Evolutionary conservation across 2,888 invertebrate genomes (phyloP), one percentile per base, ranked within the genome.

Genomic region (Hyposoter didymator): DNA sequence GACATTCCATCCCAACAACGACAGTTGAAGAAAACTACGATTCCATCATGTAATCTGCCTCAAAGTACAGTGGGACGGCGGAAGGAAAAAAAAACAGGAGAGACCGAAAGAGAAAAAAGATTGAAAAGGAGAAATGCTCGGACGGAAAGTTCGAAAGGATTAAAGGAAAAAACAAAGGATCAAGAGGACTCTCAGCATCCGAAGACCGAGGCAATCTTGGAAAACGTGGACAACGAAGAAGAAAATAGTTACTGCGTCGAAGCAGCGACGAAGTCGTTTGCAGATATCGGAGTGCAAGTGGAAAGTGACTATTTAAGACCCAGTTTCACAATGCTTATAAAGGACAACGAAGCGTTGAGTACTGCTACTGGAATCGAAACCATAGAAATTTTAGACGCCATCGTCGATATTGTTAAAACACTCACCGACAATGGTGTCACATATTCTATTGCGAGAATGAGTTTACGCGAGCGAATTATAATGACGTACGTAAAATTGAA

Each of bases 31-130:
- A 74, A 28, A 8, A 74, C 43, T 59, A 28, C 62, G 12, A 62
- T 74, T 28, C 74, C 74, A 74, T 74, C 74, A 45, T 28, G 62
- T 28, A 74, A 74, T 39, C 45, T 62, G 45, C 74, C 74, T 62
- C 28, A 17, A 14, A 74, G 74, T 62, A 28, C 22, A 74, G 59
- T 73, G 8, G 62, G 43, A 14, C 45, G 59, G 22, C n/a, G n/a
- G n/a, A n/a, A 74, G 4, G 12, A n/a, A 62, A 43, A 74, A 45
- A n/a, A 43, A 43, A 43, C 74, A 74, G 59, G 62, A 74, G 62
- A 59, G 43, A 74, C 22, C 28, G 45, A 45, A 74, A 32, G 32
- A 32, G 32, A 32, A 32, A 32, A 32, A 32, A 32, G 32, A 32
- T 32, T 32, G 32, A 52, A 73, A 55, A 73, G 19, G 55, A 73